Base-by-base conservation (phyloP, 1,140 invertebrate genomes). In the Scaptomyza pallida region DNA sequence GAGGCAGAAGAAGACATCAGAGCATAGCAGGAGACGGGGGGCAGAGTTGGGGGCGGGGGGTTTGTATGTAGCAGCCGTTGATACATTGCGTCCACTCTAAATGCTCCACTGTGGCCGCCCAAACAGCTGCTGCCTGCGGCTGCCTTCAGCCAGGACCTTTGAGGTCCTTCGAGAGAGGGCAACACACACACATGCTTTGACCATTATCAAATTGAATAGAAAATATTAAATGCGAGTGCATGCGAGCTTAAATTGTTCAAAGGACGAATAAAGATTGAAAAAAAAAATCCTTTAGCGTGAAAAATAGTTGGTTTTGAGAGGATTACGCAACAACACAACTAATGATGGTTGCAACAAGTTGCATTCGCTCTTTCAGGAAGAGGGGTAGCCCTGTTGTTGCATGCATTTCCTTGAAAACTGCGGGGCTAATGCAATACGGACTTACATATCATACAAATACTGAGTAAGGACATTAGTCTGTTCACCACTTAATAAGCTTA, bases 201-300 rank as follows among this genome's bases (percentile, higher is more conserved):
- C 74, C 86, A 85, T 86, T 85, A 85, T 85, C 77, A 86, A 85
- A 85, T 85, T 85, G 81, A 85, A 85, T 86, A 86, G 82, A 85
- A 85, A 30, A 30, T 30, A 30, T 86, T 85, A 85, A 85, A 85
- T 85, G 72, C 81, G 73, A 77, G 77, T 83, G 74, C 80, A 86
- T 83, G 68, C 76, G 81, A 86, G 81, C 72, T 73, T 51, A 86
- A 85, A 83, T 76, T 81, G 61, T 72, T 59, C 54, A 43, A n/a
- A 37, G 48, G 40, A 40, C 15, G 35, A 16, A 15, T 3, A 19
- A 9, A 3, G 26, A 8, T 21, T 21, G 4, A 21, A 21, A 21
- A 21, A 21, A 21, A 21, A 4, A 2, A 21, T 2, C 19, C 19
- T 21, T 21, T 21, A 4, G 4, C 19, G 4, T 21, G n/a, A n/a